A percentile compares a stretch with the other conserved stretches of the same genome.
phyloP scores from a whole-genome alignment of 1,140 invertebrate species.

The Heliothis subflexa region DNA sequence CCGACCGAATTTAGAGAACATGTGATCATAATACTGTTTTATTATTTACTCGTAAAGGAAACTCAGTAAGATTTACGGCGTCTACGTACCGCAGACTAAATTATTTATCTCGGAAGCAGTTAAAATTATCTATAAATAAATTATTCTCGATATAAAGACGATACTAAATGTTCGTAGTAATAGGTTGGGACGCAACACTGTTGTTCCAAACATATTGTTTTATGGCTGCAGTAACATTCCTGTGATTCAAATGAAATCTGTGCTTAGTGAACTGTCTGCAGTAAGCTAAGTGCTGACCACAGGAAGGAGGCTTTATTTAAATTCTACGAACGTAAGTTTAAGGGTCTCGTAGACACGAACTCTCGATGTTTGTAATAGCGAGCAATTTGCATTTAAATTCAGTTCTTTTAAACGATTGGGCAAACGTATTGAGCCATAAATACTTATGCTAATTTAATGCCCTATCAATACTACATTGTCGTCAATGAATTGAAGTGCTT shows the following conservation, averaged over 20 bases:
- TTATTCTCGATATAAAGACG: slow-evolving; percentile 44
- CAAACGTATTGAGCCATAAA: slow-evolving; percentile 23
- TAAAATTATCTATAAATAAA: slow-evolving; percentile 52
- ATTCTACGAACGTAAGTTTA: slow-evolving; percentile 29
- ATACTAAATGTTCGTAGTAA: slow-evolving; percentile 42
- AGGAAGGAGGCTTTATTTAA: slow-evolving; percentile 35
- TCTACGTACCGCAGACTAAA: slow-evolving; percentile 45
- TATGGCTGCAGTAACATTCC: slow-evolving; percentile 16
- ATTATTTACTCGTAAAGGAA: slow-evolving; percentile 45
- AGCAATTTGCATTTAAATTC: slow-evolving; percentile 49
- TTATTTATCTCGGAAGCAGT: slow-evolving; percentile 54
- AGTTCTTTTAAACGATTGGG: slow-evolving; percentile 38
- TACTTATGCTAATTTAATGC: slow-evolving; percentile 39
- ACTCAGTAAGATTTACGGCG: slow-evolving; percentile 48
- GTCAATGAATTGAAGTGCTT: slow-evolving; percentile 20
- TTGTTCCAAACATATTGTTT: slow-evolving; percentile 31
- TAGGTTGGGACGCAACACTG: slow-evolving; percentile 25
- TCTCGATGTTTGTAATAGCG: slow-evolving; percentile 39
- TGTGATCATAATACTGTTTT: slow-evolving; percentile 19
- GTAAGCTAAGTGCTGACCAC: slow-evolving; percentile 16
- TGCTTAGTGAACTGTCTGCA: slow-evolving; percentile 5
- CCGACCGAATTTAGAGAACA: neutral
- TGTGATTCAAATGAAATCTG: slow-evolving; percentile 17
- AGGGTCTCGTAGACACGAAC: slow-evolving; percentile 41
- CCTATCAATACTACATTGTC: slow-evolving; percentile 30